Percentiles rank a stretch among this genome's conserved stretches.
These are phyloP conservation scores for Monarcha castaneiventris DNA, from an alignment of 2,113 vertebrate genomes.

Conservation along the genomic window DNA sequence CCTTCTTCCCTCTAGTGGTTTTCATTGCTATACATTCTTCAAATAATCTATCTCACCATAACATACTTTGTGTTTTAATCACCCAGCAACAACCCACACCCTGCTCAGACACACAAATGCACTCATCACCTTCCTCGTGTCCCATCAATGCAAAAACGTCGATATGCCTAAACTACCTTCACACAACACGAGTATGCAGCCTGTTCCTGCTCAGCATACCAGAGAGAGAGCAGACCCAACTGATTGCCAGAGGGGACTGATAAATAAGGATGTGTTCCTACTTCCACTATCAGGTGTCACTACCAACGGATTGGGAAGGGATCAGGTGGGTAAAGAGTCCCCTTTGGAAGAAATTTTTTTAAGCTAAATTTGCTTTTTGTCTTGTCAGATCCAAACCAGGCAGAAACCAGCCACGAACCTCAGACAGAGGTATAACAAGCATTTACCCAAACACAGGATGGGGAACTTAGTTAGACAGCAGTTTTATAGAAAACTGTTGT, in stretches of 20 bases:
- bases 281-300: constrained; percentile 7
- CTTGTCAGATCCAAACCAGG: not conserved
- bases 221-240: constrained; percentile 28
- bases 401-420: not conserved
- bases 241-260: not conserved
- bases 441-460: not conserved
- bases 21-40: constrained; percentile 1
- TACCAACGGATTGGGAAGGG: not conserved
- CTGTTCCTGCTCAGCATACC: constrained; percentile 10
- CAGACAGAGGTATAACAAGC: not conserved
- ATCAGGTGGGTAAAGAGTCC: not conserved
- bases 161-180: constrained; percentile 18
- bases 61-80: constrained; percentile 16
- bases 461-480: not conserved
- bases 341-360: not conserved
- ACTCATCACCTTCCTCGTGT: not conserved
- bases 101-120: not conserved
- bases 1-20: constrained; percentile 8
- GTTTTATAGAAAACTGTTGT: not conserved
- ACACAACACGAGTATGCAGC: not conserved
- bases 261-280: constrained; percentile 9
- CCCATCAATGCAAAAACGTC: not conserved
- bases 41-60: constrained; percentile 7
- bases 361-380: not conserved
- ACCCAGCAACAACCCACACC: not conserved